Base-by-base conservation (phyloP, 30 jellyfish, hydroid and myxozoan species). In the Aurelia aurita complex sp. Pacific region DNA sequence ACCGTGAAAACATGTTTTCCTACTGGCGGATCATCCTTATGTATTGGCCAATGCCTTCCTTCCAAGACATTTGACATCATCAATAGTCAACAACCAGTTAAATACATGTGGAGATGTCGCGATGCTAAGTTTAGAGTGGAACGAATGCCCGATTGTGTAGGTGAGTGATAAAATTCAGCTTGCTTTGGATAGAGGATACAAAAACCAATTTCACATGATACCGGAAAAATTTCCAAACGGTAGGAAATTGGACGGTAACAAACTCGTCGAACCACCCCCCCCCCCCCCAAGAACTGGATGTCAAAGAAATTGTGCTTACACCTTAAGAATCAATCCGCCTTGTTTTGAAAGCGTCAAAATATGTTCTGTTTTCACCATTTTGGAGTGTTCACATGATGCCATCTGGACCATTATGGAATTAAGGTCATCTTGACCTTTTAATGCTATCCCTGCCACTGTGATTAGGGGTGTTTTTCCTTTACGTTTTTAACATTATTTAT, bases 101-200 rank as follows among this genome's bases (percentile, higher is more conserved):
- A 85, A 34, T 51, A 51, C 65, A 66, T 68, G 80, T 85, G 89
- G 89, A 52, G 17, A 6, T 85, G 95, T 60, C 67, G 35, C 10
- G 63, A 77, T 34, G 95, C 85, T 18, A 85, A 85, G 32, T 75
- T 75, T 18, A 88, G 85, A n/a, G 84, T 85, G 11, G 74, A 64
- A 2, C 61, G 89, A 19, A 67, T 85, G 80, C 95, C 95, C 32
- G 95, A 85, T 79, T 85, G 95, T 51, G 95, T 85, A n/a, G 95
- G 95, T 85, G 66, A 8, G 85, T 60, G n/a, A 46, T 5, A 9
- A 46, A 46, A 4, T 13, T 46, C 15, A 46, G 5, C 57, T 46
- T 46, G 14, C 57, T 46, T 46, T 46, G 15, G 57, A 46, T 46
- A 12, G 38, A 2, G 9, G 75, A 19, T 18, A 13, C 17, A 0